Conservation (phyloP, 1,140 invertebrate species). For the Antheraea pernyi region DNA sequence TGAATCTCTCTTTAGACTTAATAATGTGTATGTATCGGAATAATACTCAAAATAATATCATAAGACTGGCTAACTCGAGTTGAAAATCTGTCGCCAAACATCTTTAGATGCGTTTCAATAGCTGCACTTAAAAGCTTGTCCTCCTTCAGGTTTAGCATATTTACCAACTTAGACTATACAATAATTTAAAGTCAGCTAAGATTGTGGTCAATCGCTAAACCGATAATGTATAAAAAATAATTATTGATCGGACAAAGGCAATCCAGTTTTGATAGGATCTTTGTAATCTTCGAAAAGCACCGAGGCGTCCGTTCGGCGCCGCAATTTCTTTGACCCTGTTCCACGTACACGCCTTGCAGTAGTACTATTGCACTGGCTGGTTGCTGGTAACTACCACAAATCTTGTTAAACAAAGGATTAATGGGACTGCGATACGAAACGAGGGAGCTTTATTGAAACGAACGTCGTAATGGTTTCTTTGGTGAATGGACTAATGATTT, state of each 20-base stretch:
- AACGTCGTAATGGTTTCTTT: constrained; percentile 5
- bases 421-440: constrained; percentile 10
- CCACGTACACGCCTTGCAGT: background rate
- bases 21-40: too few relatives aligned
- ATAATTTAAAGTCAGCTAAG: too few relatives aligned
- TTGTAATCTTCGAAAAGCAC: constrained; percentile 17
- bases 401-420: constrained; percentile 15
- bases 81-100: too few relatives aligned
- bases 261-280: constrained; percentile 6
- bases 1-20: too few relatives aligned
- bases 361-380: background rate
- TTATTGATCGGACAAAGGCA: constrained; percentile 2
- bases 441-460: constrained; percentile 14
- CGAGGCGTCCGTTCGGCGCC: constrained; percentile 38
- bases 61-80: too few relatives aligned
- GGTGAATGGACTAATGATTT: background rate
- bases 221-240: background rate
- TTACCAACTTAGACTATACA: too few relatives aligned
- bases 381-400: constrained; percentile 10
- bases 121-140: too few relatives aligned
- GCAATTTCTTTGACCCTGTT: constrained; percentile 25
- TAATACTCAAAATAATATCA: too few relatives aligned
- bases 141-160: too few relatives aligned
- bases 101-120: too few relatives aligned
- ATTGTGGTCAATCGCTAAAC: background rate